Evolutionary conservation across 2,888 invertebrate genomes (phyloP).

Genomic region (Drosophila sordidapex): DNA sequence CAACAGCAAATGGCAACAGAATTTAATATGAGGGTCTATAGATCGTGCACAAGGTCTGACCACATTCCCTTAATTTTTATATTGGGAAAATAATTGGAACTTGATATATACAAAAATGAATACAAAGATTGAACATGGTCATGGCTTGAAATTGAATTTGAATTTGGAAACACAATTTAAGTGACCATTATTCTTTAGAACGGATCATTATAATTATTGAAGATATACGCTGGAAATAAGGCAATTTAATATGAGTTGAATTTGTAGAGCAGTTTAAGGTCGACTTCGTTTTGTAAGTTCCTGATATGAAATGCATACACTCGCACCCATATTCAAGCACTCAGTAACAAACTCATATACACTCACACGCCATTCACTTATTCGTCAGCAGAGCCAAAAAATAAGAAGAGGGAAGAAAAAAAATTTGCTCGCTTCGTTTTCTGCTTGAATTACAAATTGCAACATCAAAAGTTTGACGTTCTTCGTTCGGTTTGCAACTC

Average conservation of each 20-base stretch:
- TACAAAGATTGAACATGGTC: background rate
- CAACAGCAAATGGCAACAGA: conserved; percentile 23
- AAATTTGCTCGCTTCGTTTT: conserved; percentile 80
- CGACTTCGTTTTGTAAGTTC: conserved; percentile 17
- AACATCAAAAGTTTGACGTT: conserved; percentile 83
- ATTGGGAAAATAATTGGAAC: background rate
- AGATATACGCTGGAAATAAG: background rate
- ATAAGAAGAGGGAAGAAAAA: conserved; percentile 45
- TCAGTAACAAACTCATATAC: conserved; percentile 28
- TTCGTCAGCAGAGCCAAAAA: conserved; percentile 51
- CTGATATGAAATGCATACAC: conserved; percentile 59
- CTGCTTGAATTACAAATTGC: conserved; percentile 83
- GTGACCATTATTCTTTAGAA: background rate
- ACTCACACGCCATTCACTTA: conserved; percentile 49
- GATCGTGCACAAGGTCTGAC: background rate
- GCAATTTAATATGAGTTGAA: background rate
- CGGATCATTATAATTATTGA: background rate
- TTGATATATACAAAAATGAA: background rate
- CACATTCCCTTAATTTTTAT: background rate
- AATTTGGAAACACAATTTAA: background rate
- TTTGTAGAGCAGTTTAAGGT: conserved; percentile 8
- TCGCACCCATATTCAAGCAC: conserved; percentile 36
- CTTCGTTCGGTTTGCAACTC: conserved; percentile 59
- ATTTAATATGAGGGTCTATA: conserved; percentile 10
- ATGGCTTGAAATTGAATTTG: background rate